Percentiles rank a stretch among this genome's conserved stretches.
phyloP scores from a whole-genome alignment of 2,888 invertebrate genomes.

The Ectemnius cavifrons region DNA sequence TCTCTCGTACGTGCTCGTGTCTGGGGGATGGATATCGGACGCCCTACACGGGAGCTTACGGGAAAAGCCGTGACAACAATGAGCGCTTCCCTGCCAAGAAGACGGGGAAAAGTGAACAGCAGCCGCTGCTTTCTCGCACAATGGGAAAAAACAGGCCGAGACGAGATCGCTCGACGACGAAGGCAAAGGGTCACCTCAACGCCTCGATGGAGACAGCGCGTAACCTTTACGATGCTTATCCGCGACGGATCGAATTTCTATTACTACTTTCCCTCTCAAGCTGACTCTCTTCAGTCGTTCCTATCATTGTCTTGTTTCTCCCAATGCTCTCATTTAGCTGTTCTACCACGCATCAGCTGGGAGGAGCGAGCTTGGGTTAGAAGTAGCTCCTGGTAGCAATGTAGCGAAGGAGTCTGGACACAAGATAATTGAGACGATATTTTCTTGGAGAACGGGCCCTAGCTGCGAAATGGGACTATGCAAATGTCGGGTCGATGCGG shows the following conservation, averaged over 20 bases:
- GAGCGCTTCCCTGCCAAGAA: slow-evolving; percentile 45
- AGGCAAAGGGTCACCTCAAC: background rate
- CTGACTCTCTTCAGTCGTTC: background rate
- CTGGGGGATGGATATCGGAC: slow-evolving; percentile 3
- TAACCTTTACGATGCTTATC: slow-evolving; percentile 26
- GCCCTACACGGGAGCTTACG: slow-evolving; percentile 31
- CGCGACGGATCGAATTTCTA: slow-evolving; percentile 16
- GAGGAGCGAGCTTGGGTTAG: slow-evolving; percentile 6
- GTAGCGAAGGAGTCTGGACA: background rate
- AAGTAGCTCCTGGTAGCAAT: slow-evolving; percentile 14
- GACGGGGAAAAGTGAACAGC: slow-evolving; percentile 31
- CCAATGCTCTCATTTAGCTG: background rate
- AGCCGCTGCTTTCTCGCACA: slow-evolving; percentile 24
- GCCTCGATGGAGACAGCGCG: background rate
- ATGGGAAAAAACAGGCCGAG: slow-evolving; percentile 31
- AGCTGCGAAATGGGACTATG: background rate
- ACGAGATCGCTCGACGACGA: slow-evolving; percentile 20
- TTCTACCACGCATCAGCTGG: background rate
- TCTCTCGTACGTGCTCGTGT: slow-evolving; percentile 20
- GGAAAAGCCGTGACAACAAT: slow-evolving; percentile 39
- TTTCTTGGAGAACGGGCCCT: slow-evolving; percentile 11
- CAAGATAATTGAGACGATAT: slow-evolving; percentile 34
- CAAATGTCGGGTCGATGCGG: slow-evolving; percentile 13
- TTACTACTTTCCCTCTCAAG: slow-evolving; percentile 5
- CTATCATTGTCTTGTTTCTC: background rate